Evolutionary conservation across 1,140 invertebrate genomes (phyloP).

Genomic region (Prorops nasuta): DNA sequence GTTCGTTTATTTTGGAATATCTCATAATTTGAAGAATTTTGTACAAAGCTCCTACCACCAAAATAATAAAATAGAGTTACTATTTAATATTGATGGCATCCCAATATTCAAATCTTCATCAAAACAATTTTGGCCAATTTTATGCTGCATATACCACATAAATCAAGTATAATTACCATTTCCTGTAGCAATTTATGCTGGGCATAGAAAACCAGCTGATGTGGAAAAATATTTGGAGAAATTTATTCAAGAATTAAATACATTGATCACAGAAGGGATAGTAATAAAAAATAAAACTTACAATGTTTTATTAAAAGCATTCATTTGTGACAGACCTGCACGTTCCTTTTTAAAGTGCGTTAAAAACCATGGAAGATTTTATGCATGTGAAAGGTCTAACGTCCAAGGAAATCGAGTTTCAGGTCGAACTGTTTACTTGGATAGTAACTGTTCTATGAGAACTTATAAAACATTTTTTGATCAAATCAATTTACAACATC

Average conservation of each 20-base stretch:
- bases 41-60: too few species aligned
- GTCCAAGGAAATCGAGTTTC: slow-evolving; percentile 5
- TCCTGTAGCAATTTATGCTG: too few species aligned
- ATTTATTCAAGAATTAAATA: slow-evolving; percentile 7
- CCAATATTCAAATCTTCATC: too few species aligned
- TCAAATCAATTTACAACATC: slow-evolving; percentile 7
- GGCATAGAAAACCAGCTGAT: too few species aligned
- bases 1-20: too few species aligned
- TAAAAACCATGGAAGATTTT: slow-evolving; percentile 9
- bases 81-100: too few species aligned
- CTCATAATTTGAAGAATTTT: too few species aligned
- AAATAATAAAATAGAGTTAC: too few species aligned
- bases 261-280: slow-evolving; percentile 1
- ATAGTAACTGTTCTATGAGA: background rate
- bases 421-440: slow-evolving; percentile 5
- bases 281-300: slow-evolving; percentile 1
- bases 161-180: too few species aligned
- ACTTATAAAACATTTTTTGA: slow-evolving; percentile 8
- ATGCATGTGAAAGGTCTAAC: slow-evolving; percentile 11
- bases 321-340: slow-evolving; percentile 16
- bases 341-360: slow-evolving; percentile 10
- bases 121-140: too few species aligned
- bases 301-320: background rate
- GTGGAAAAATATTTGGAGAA: slow-evolving; percentile 11
- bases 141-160: too few species aligned